Evolutionary conservation across 2,113 vertebrate species (phyloP).

Genomic region (Petrocephalus microphthalmus): DNA sequence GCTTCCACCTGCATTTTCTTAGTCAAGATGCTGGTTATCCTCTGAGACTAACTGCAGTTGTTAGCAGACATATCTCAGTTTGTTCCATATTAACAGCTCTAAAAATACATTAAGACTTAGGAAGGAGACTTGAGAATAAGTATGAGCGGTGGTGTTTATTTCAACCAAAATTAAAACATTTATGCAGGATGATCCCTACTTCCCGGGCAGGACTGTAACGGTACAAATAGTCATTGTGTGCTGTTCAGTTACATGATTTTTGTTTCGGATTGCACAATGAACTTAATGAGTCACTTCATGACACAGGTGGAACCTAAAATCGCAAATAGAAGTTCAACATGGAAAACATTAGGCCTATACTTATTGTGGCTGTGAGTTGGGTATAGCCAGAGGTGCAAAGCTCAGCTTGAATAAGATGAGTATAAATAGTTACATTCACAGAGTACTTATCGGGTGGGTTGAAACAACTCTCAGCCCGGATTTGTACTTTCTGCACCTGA

Average conservation of each 20-base stretch:
- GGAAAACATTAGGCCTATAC: neutral
- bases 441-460: no score
- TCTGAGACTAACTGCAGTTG: constrained; percentile 31
- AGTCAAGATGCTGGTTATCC: constrained; percentile 25
- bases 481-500: no score
- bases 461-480: no score
- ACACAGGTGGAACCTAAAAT: neutral
- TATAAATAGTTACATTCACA: no score
- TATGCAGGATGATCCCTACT: neutral
- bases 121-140: no score
- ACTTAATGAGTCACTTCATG: neutral
- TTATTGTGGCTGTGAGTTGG: neutral
- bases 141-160: neutral
- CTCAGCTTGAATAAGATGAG: neutral
- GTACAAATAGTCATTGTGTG: neutral
- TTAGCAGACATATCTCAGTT: constrained; percentile 13
- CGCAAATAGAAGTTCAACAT: neutral
- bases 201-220: neutral
- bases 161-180: neutral
- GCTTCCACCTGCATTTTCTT: constrained; percentile 1
- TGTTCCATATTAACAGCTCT: neutral
- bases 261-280: neutral
- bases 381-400: neutral
- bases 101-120: neutral
- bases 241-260: neutral